Evolutionary conservation across 2,888 invertebrate species (phyloP), one percentile per base, ranked within the genome.

Genomic region (Lasius platythorax): DNA sequence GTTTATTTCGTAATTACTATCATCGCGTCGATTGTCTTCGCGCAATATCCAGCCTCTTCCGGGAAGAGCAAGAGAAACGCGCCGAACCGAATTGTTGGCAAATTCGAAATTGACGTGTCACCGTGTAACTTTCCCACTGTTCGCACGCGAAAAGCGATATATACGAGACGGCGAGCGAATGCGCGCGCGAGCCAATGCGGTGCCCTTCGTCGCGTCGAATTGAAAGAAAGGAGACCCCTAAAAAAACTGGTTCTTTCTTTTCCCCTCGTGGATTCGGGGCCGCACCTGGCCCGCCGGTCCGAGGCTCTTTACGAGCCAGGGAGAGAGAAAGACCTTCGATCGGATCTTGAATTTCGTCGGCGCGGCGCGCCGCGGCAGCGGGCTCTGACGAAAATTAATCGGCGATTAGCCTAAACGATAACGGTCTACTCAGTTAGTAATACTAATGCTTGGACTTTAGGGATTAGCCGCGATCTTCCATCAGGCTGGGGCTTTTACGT

Each of bases 241-340:
- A 91, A 88, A 90, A 91, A 91, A 91, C 90, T 92, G 90, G 90
- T 91, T 93, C 92, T 92, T 91, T 92, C 91, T 90, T 90, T 91
- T 90, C 92, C 92, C 91, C 91, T 90, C 76, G 88, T 87, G 76
- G 90, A 86, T 89, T 85, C 91, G 90, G 90, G 84, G 70, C 89
- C 91, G 91, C 94, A 94, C 94, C 94, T 94, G 94, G 94, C 92
- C 91, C 91, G 90, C 89, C 90, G 86, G 86, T 83, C 81, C 87
- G 87, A 82, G 82, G 86, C 87, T 85, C 85, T 90, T 88, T 83
- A 87, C 89, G 85, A 87, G 75, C 86, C 87, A 70, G 33, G 79
- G 82, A 72, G 12, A 64, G 79, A 84, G 84, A 23, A 23, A 87
- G 86, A 88, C 87, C 86, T 91, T 91, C 91, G 90, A 91, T 90